Evolutionary conservation across 1,140 invertebrate species (phyloP), one percentile per base, ranked within the genome.

Genomic region (Drosophila cardini): DNA sequence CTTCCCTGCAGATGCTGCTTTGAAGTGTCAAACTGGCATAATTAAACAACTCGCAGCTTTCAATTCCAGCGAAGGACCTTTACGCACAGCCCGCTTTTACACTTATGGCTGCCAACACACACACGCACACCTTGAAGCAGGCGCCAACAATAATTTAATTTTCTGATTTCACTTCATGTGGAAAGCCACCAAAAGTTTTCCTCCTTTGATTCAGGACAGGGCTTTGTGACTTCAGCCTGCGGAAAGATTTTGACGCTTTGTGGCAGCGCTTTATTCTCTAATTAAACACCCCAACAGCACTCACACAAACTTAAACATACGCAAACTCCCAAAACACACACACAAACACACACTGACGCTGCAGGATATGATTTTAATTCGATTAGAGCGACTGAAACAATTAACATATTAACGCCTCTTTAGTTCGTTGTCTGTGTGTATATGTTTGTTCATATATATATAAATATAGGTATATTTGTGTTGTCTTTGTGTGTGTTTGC

Each of bases 381-480:
- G 90, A 91, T 91, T 91, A 91, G 86, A 91, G 82, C 45, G 70
- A 76, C 78, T 73, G 80, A 85, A 91, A 91, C 90, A 91, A 91
- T 91, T 91, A 91, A 91, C 90, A 84, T 76, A 91, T 91, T 91
- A 91, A 91, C 90, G 90, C 90, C 90, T 91, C 83, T 91, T 91
- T 87, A 87, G 79, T 76, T 90, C 34, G 53, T 26, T 52, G 53
- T 63, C 7, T 46, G 34, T 52, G 42, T 46, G 21, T 43, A 21
- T 64, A 10, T 42, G 40, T n/a, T n/a, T 57, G 62, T 52, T 26
- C 4, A 26, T 26, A 4, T 5, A 26, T 26, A 26, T 26, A 26
- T 1, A 1, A 3, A 21, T 4, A 21, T 26, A 26, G 4, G 2
- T 26, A 26, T 26, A 5, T 5, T 26, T 26, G 42, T 46, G n/a